Percentiles rank a stretch among this genome's conserved stretches.
Conservation (phyloP, 2,888 invertebrate species). For the Spilarctia lutea region DNA sequence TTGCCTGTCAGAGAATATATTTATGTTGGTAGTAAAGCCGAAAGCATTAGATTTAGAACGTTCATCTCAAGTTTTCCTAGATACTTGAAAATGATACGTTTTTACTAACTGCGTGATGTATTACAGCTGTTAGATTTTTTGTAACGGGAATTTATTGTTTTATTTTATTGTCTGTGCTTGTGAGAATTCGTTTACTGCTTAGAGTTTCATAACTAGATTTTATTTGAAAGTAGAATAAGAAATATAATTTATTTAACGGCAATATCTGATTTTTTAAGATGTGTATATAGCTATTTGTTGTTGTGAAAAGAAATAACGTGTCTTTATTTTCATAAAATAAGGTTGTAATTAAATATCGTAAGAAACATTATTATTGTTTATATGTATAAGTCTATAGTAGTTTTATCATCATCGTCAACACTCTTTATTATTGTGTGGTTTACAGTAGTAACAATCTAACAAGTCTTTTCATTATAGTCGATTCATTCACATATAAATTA, state of each 20-base stretch:
- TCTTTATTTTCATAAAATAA: background rate
- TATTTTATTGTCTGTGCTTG: constrained; percentile 10
- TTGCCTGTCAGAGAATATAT: constrained; percentile 69
- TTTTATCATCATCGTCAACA: too few species aligned
- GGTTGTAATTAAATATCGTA: background rate
- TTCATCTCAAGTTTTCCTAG: constrained; percentile 60
- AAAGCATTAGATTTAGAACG: constrained; percentile 66
- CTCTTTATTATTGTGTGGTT: too few species aligned
- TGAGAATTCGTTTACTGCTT: background rate
- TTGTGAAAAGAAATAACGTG: background rate
- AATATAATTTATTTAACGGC: background rate
- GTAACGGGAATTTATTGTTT: constrained; percentile 21
- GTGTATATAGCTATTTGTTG: too few species aligned
- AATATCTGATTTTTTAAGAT: background rate
- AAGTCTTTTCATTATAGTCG: too few species aligned
- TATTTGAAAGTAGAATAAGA: background rate
- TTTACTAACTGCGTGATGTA: constrained; percentile 33
- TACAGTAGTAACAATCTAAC: too few species aligned
- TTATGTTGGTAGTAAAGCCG: constrained; percentile 66
- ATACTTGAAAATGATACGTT: constrained; percentile 46
- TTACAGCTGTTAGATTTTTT: constrained; percentile 17
- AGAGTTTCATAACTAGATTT: background rate
- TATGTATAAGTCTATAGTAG: too few species aligned
- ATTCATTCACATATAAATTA: too few species aligned
- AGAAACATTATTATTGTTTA: background rate